These are phyloP conservation scores for Sakesphorus luctuosus DNA, from an alignment of 2,113 vertebrate genomes.

Conservation along the genomic window DNA sequence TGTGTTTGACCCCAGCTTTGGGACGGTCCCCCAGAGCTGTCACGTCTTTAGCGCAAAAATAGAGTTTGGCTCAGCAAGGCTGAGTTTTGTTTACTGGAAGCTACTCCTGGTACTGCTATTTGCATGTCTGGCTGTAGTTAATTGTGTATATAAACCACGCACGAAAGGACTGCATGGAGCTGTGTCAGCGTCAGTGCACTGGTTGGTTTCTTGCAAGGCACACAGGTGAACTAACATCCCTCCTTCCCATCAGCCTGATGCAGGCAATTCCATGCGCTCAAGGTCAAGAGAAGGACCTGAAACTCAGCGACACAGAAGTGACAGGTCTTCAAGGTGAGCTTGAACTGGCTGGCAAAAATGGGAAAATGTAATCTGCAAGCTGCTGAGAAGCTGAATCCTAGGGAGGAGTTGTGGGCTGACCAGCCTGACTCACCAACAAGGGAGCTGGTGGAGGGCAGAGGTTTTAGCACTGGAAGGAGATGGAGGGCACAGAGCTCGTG, in stretches of 20 bases:
- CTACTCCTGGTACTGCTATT: rapidly evolving
- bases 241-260: slow-evolving; percentile 24
- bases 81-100: background rate
- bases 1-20: rapidly evolving
- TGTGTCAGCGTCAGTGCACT: background rate
- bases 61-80: background rate
- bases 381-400: background rate
- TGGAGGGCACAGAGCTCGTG: background rate
- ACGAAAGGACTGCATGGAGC: rapidly evolving
- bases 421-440: background rate
- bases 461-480: background rate
- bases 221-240: background rate
- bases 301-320: slow-evolving; percentile 78
- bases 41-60: background rate
- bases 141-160: background rate
- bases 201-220: background rate
- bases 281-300: slow-evolving; percentile 84
- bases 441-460: background rate
- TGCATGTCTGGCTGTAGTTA: background rate
- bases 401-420: background rate
- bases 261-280: slow-evolving; percentile 73
- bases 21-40: background rate
- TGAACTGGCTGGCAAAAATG: background rate
- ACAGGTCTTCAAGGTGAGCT: slow-evolving; percentile 84
- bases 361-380: background rate